Base-by-base conservation (phyloP, 2,888 invertebrate species). In the Hypselothyrea guttata region DNA sequence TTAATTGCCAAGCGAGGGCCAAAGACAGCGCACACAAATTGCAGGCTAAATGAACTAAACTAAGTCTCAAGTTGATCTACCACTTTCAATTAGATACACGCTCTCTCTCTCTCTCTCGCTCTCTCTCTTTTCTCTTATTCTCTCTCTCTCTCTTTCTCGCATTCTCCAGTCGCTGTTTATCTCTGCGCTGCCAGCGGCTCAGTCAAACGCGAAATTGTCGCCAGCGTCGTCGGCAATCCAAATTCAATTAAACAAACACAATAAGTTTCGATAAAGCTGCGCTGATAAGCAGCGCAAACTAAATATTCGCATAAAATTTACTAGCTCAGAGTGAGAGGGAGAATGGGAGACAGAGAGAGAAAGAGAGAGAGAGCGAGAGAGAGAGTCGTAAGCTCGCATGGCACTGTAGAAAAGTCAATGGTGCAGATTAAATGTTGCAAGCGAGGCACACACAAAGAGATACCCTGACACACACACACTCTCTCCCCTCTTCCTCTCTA, bases 161-260 rank as follows among this genome's bases (percentile, higher is more conserved):
- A n/a, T 38, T 16, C 27, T 27, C 35, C 8, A 13, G 35, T 9
- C 27, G 28, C 22, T 22, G 22, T 22, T 78, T 85, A 83, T 82
- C 81, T 71, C 28, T 5, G 42, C 53, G 40, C 37, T 53, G 67
- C 34, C 70, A 65, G 75, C 48, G 54, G 16, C 47, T 61, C 81
- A 78, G 61, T 82, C 71, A 82, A 46, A 56, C 82, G 84, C 76
- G 72, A 84, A 84, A 84, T 84, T 84, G 83, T 86, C 84, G 64
- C 48, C 57, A 53, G 55, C 71, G 62, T 75, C 71, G 62, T 75
- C 56, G 65, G 76, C 81, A 88, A 88, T 88, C 84, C 79, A 87
- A 89, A 89, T 89, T 89, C 88, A 89, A 89, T 89, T 89, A 88
- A 89, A 89, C 88, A 88, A 88, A 89, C 83, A 89, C 88, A 89